Base-by-base conservation (phyloP, 2,113 vertebrate species). In the Acanthisitta chloris region DNA sequence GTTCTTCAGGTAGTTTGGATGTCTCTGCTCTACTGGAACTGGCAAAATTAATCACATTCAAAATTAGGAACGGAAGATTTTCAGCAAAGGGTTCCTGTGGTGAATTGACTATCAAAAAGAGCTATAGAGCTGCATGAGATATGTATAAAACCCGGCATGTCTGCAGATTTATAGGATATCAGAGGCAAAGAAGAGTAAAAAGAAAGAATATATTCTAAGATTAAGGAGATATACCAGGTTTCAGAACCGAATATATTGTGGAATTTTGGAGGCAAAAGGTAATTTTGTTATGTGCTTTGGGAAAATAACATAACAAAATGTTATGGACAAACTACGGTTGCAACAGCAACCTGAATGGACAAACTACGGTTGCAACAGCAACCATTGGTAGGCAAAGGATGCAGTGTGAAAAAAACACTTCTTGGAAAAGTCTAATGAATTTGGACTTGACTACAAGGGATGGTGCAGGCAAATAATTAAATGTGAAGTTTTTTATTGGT, bases 351-450 rank as follows among this genome's bases (percentile, higher is more conserved):
- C 61, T 38, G 52, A 76, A 94, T 89, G 64, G 65, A 19, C 14
- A 79, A 91, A 81, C 48, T 71, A 21, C 59, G 28, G 91, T 89
- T 96, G 66, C 67, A 65, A 76, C 14, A 84, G 89, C 38, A 94
- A 91, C 86, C 57, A 85, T 10, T 66, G 20, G 48, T 79, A 95
- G 89, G 77, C 81, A 87, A 79, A 72, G 40, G 25, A 87, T 51
- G n/a, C n/a, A n/a, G n/a, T n/a, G n/a, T n/a, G n/a, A n/a, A n/a
- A n/a, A 91, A 96, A 94, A 59, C 43, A 61, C 21, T 81, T 83
- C 72, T 26, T 91, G 81, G 81, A 95, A 95, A 86, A 38, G 24
- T 51, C 48, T 91, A 92, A 94, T 81, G 48, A 88, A 89, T 79
- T 58, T 92, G 91, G 65, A 79, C 81, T 81, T 91, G 43, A 86